Percentiles rank a stretch among this genome's conserved stretches.
Conservation (phyloP, 30 jellyfish, hydroid and myxozoan species). For the Aurelia aurita region DNA sequence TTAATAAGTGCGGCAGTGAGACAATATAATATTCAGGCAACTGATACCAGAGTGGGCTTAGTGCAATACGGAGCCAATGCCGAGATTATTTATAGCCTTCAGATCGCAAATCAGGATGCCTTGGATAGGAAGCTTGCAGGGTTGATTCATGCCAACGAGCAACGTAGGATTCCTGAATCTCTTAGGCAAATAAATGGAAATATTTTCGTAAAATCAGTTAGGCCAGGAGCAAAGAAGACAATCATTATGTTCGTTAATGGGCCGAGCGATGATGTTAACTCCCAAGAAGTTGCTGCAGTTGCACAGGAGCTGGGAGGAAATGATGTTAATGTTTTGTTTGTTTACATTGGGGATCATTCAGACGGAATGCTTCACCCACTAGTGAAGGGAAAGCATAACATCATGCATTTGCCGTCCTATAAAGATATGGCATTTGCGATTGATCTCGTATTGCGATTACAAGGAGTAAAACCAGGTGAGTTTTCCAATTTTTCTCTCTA, state of each 20-base stretch:
- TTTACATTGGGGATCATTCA: conserved; percentile 59
- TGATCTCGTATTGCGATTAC: conserved; percentile 25
- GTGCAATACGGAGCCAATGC: conserved; percentile 30
- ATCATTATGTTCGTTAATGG: conserved; percentile 65
- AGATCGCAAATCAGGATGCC: neutral
- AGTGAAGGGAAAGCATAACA: conserved; percentile 11
- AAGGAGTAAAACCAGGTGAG: conserved; percentile 31
- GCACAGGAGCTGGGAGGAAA: conserved; percentile 39
- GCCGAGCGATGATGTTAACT: conserved; percentile 39
- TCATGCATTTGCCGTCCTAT: conserved; percentile 28
- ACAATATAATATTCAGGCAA: conserved; percentile 22
- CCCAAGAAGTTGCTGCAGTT: neutral
- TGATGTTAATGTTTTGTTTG: conserved; percentile 56
- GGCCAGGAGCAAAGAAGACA: conserved; percentile 20
- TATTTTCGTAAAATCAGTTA: conserved; percentile 11
- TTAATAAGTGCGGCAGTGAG: conserved; percentile 37
- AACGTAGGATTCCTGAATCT: conserved; percentile 38
- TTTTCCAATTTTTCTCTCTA: no score
- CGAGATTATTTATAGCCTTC: conserved; percentile 3
- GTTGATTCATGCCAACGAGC: conserved; percentile 5
- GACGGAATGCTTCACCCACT: conserved; percentile 23
- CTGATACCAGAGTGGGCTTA: conserved; percentile 45
- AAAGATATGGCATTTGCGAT: conserved; percentile 49
- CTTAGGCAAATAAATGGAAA: conserved; percentile 22
- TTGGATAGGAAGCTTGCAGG: neutral